Evolutionary conservation across 2,113 vertebrate genomes (phyloP), one percentile per base, ranked within the genome.

Genomic region (Halichoeres trimaculatus): DNA sequence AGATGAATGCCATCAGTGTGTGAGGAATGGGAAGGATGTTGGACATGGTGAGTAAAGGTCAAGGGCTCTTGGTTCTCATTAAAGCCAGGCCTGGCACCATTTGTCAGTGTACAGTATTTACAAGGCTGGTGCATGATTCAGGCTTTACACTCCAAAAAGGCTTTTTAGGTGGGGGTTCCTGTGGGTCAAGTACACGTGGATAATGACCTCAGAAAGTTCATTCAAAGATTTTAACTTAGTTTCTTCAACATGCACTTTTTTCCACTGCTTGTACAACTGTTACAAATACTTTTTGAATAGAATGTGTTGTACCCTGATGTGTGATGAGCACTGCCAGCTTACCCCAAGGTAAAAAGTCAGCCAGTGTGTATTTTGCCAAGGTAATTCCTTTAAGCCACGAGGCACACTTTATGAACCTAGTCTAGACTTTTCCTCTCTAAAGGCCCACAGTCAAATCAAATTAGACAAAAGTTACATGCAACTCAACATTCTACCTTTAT

Each of bases 1-100:
- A 79, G 83, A 91, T 86, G 53, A 81, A 78, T 67, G 60, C 4
- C 10, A 58, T 78, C 77, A 78, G 72, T 57, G 52, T 58, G 12
- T 76, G 47, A 78, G 35, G 65, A 82, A 85, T 73, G 65, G 48
- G 54, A 45, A 35, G 19, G 56, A 54, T 63, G 60, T 58, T 64
- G 65, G 72, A 68, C 64, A 23, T 38, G 48, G 47, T 60, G 71
- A 77, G 63, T 26, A 67, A 78, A 68, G 78, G 82, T 85, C 72
- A 80, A 63, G 41, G 58, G 65, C 40, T 68, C 74, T 68, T 78
- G 75, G 64, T 52, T 68, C 55, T 65, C 48, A 74, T 82, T 85
- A 35, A 60, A 34, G 11, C 47, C 23, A 0, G 45, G 53, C 38
- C 16, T 34, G 50, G 22, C 10, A 23, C 65, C 52, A 24, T 58